Evolutionary conservation across 2,113 vertebrate species (phyloP).

Genomic region (Chunga burmeisteri): DNA sequence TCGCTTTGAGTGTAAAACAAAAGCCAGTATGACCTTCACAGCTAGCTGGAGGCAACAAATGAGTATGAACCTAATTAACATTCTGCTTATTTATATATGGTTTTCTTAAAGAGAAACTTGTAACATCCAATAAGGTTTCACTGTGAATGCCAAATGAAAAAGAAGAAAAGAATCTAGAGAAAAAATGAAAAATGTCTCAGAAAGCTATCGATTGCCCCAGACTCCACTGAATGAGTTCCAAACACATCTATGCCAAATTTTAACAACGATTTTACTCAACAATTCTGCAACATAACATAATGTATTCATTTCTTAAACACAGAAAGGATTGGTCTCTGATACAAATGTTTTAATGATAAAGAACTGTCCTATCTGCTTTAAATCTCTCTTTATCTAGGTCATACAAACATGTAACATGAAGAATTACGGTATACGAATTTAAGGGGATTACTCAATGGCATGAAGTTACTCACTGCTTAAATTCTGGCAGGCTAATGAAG

Average conservation of each 20-base stretch:
- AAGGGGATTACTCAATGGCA: not conserved
- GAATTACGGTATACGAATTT: not conserved
- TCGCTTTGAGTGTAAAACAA: not conserved
- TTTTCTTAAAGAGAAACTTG: conserved; percentile 16
- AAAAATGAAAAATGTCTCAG: not conserved
- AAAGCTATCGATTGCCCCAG: not conserved
- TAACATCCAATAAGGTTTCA: not conserved
- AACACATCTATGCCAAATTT: not conserved
- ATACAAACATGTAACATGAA: not conserved
- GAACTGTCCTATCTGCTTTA: not conserved
- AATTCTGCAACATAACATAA: not conserved
- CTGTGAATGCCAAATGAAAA: not conserved
- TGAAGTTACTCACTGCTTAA: not conserved
- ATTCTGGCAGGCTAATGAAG: not conserved
- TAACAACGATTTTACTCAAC: not conserved
- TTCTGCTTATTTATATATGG: not conserved
- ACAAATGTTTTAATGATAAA: not conserved
- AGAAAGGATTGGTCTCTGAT: not conserved
- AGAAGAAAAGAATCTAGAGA: not conserved
- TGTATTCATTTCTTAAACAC: not conserved
- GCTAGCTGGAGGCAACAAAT: not conserved
- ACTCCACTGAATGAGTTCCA: not conserved
- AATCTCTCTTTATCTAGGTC: not conserved
- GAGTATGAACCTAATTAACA: not conserved
- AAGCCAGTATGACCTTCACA: not conserved